Evolutionary conservation across 2,113 vertebrate species (phyloP).

Genomic region (Aix galericulata): DNA sequence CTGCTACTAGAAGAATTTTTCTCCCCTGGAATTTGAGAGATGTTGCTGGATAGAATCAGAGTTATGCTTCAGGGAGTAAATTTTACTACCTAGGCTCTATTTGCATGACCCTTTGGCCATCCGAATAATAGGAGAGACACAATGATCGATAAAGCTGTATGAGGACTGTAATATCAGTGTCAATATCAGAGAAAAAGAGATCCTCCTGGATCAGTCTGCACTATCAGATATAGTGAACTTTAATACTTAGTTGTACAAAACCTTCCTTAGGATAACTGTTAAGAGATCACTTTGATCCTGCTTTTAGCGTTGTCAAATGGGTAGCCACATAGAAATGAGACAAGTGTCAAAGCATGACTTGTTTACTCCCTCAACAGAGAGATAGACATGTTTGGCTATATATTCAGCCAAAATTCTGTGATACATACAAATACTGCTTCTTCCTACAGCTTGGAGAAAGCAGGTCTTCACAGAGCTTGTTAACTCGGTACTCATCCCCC

Average conservation of each 20-base stretch:
- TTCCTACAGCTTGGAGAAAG: neutral
- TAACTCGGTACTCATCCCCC: neutral
- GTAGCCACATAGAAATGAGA: neutral
- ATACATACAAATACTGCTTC: neutral
- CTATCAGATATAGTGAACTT: neutral
- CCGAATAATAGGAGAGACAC: neutral
- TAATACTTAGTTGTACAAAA: neutral
- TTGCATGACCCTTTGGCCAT: neutral
- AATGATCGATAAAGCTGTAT: neutral
- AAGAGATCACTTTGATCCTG: neutral
- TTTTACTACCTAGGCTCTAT: neutral
- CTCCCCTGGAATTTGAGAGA: neutral
- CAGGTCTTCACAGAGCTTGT: neutral
- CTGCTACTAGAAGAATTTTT: neutral
- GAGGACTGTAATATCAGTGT: neutral
- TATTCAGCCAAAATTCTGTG: neutral
- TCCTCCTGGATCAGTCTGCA: neutral
- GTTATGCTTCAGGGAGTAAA: neutral
- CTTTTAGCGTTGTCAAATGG: neutral
- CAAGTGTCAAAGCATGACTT: slow-evolving; percentile 31
- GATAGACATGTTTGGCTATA: neutral
- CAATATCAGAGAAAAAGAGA: neutral
- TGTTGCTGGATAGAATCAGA: neutral
- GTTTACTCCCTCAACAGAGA: neutral
- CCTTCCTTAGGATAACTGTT: neutral